Evolutionary conservation across 2,797 vertebrate species (phyloP).

Genomic region (Gastrophryne carolinensis): DNA sequence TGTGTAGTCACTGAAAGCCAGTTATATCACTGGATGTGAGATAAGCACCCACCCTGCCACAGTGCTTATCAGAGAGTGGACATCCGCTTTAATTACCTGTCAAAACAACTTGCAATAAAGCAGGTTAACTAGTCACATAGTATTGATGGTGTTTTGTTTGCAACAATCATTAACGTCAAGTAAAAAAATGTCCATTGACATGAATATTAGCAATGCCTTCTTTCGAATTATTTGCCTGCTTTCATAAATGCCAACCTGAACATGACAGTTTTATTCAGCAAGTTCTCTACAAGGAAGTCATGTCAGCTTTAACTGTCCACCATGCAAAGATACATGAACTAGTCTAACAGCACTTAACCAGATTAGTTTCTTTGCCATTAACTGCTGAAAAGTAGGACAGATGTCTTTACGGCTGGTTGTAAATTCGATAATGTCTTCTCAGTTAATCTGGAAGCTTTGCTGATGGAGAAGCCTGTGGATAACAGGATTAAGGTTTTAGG

Average conservation of each 20-base stretch:
- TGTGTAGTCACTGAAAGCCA: too few relatives aligned
- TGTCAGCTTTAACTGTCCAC: constrained; percentile 73
- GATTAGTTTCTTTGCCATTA: constrained; percentile 81
- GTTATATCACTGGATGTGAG: too few relatives aligned
- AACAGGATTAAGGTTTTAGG: constrained; percentile 80
- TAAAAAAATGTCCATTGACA: constrained; percentile 8
- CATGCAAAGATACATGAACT: constrained; percentile 71
- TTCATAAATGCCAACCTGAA: constrained; percentile 65
- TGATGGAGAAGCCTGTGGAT: constrained; percentile 74
- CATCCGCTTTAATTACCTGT: background rate
- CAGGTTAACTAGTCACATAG: background rate
- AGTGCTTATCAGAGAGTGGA: too few relatives aligned
- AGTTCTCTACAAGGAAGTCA: constrained; percentile 62
- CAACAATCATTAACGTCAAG: too few relatives aligned
- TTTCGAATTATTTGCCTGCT: constrained; percentile 71
- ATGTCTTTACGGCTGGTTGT: constrained; percentile 84
- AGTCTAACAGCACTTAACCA: constrained; percentile 77
- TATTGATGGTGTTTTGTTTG: too few relatives aligned
- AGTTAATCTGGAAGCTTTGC: constrained; percentile 74
- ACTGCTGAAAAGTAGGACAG: constrained; percentile 82
- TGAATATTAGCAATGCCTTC: constrained; percentile 22
- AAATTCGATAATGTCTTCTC: constrained; percentile 80
- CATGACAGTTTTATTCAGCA: constrained; percentile 71
- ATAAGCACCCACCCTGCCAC: too few relatives aligned
- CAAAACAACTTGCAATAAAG: background rate